Conservation (phyloP, 2,113 vertebrate species). For the Monarcha castaneiventris region DNA sequence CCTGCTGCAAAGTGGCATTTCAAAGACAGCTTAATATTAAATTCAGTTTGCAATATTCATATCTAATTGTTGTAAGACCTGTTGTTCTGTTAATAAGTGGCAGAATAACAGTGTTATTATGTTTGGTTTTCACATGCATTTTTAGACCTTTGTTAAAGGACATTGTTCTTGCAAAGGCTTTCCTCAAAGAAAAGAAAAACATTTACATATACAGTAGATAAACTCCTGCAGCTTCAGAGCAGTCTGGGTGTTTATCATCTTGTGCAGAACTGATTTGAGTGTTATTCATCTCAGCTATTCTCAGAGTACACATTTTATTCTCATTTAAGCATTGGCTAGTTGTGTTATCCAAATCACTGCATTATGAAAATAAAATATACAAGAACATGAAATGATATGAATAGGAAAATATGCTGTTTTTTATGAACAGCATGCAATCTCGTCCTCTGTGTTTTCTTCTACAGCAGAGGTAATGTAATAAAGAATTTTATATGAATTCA, state of each 20-base stretch:
- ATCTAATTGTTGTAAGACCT: slow-evolving; percentile 75
- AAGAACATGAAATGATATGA: slow-evolving; percentile 46
- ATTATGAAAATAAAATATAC: slow-evolving; percentile 64
- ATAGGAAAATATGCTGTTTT: slow-evolving; percentile 45
- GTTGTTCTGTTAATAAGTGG: slow-evolving; percentile 76
- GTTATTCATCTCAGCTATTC: slow-evolving; percentile 58
- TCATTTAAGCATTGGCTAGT: slow-evolving; percentile 57
- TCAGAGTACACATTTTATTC: slow-evolving; percentile 52
- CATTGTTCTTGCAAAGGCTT: slow-evolving; percentile 61
- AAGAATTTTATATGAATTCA: slow-evolving; percentile 62
- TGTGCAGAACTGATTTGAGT: slow-evolving; percentile 55
- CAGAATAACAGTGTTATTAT: slow-evolving; percentile 74
- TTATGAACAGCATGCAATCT: slow-evolving; percentile 14
- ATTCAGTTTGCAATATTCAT: slow-evolving; percentile 79
- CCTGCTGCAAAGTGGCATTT: slow-evolving; percentile 78
- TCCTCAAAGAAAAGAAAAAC: slow-evolving; percentile 64
- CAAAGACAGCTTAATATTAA: slow-evolving; percentile 78
- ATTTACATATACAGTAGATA: slow-evolving; percentile 66
- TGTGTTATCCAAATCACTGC: slow-evolving; percentile 54
- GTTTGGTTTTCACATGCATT: slow-evolving; percentile 66
- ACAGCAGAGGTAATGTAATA: slow-evolving; percentile 55
- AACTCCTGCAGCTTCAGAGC: slow-evolving; percentile 68
- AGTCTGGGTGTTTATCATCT: slow-evolving; percentile 56
- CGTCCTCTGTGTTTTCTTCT: slow-evolving; percentile 51
- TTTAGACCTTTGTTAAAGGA: slow-evolving; percentile 73